Percentiles rank a stretch among this genome's conserved stretches.
Evolutionary conservation across 1,140 invertebrate genomes (phyloP).

Genomic region (Drosophila nannoptera): DNA sequence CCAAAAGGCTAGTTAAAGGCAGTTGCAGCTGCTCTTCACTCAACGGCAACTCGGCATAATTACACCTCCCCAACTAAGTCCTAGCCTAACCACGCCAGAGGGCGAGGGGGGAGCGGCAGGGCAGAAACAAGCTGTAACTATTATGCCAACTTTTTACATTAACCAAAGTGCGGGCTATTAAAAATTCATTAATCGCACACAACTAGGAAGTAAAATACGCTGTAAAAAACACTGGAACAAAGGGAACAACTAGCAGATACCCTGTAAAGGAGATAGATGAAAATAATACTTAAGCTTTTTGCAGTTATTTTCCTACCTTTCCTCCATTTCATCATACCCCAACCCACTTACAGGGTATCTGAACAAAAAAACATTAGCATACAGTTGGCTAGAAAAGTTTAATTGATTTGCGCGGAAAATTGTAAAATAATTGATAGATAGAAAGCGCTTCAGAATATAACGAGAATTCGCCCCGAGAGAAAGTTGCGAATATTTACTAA

Average conservation of each 20-base stretch:
- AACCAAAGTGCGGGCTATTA: constrained; percentile 71
- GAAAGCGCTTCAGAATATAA: constrained; percentile 45
- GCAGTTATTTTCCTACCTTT: neutral
- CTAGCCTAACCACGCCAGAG: constrained; percentile 31
- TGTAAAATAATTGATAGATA: constrained; percentile 71
- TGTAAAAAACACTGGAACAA: constrained; percentile 44
- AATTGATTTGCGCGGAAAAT: constrained; percentile 71
- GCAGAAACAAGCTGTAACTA: constrained; percentile 32
- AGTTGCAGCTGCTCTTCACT: constrained; percentile 24
- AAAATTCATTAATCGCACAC: constrained; percentile 74
- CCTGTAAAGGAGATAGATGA: neutral
- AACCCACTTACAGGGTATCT: neutral
- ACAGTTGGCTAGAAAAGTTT: constrained; percentile 50
- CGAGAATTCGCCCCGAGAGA: constrained; percentile 50
- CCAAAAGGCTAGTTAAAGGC: constrained; percentile 11
- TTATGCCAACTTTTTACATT: constrained; percentile 69
- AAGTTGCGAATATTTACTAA: constrained; percentile 49
- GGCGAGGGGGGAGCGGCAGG: neutral
- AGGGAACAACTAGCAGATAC: neutral
- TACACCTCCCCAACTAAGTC: constrained; percentile 32
- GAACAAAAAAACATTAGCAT: constrained; percentile 5
- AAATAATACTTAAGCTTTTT: neutral
- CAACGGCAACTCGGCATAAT: constrained; percentile 60
- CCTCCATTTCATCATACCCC: neutral
- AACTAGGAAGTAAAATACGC: constrained; percentile 44